Conservation (phyloP, 2,888 invertebrate genomes). For the Onchidella celtica region DNA sequence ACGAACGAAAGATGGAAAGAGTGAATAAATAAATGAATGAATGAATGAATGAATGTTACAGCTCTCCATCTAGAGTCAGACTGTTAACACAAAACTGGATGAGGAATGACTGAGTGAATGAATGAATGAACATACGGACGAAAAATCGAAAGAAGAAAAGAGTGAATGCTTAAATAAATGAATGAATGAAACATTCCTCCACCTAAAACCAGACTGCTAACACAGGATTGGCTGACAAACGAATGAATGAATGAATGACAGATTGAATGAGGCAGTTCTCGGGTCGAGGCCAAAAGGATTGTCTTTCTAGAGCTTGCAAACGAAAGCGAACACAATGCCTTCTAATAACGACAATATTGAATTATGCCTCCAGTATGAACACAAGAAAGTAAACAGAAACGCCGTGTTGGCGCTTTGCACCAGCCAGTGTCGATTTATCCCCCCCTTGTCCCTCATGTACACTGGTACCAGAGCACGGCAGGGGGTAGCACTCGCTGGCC, state of each 20-base stretch:
- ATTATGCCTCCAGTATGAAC: not conserved
- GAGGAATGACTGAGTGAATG: not conserved
- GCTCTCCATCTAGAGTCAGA: too few species aligned
- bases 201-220: too few species aligned
- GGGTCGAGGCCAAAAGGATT: not conserved
- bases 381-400: conserved; percentile 14
- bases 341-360: conserved; percentile 25
- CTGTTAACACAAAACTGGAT: not conserved
- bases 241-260: not conserved
- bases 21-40: too few species aligned
- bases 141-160: too few species aligned
- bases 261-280: not conserved
- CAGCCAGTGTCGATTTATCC: not conserved
- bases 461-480: not conserved
- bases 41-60: too few species aligned
- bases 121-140: too few species aligned
- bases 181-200: too few species aligned
- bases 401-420: not conserved
- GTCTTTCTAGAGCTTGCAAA: not conserved
- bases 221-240: not conserved
- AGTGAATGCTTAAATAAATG: too few species aligned
- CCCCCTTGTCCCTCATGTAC: not conserved
- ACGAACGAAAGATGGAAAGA: too few species aligned
- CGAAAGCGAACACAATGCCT: not conserved
- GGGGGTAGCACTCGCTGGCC: not conserved